Evolutionary conservation across 2,888 invertebrate genomes (phyloP).

Genomic region (Phengaris alcon): DNA sequence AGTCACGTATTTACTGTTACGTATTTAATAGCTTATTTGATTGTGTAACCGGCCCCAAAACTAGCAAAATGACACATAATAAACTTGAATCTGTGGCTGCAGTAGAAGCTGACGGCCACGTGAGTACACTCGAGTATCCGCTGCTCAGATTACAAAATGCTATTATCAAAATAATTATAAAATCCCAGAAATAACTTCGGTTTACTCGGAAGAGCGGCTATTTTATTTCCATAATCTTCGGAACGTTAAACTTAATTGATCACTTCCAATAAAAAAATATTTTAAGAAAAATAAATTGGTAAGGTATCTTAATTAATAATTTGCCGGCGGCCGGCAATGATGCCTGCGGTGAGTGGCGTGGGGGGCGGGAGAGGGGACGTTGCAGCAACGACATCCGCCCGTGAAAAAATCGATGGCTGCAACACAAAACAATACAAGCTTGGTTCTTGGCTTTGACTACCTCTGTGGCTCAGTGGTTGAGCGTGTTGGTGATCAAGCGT

Average conservation of each 20-base stretch:
- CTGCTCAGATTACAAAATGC: background rate
- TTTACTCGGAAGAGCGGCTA: background rate
- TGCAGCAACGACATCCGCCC: too few relatives aligned
- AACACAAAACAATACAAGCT: too few relatives aligned
- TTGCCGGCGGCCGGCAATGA: background rate
- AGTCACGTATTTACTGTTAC: too few relatives aligned
- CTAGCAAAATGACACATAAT: too few relatives aligned
- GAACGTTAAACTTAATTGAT: background rate
- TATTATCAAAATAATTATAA: background rate
- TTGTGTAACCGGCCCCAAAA: too few relatives aligned
- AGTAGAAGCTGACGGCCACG: too few relatives aligned
- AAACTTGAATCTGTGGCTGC: too few relatives aligned
- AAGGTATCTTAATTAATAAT: constrained; percentile 21
- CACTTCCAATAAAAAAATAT: constrained; percentile 18
- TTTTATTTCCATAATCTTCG: background rate
- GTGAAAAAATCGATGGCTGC: too few relatives aligned
- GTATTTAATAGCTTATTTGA: too few relatives aligned
- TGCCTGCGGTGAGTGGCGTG: background rate
- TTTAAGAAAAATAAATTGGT: constrained; percentile 22
- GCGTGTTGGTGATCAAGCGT: too few relatives aligned
- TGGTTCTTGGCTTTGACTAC: too few relatives aligned
- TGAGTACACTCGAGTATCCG: background rate
- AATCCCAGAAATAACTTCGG: background rate
- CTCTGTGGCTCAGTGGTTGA: too few relatives aligned
- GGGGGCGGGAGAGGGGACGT: background rate